phyloP scores from a whole-genome alignment of 2,797 vertebrate species.

The Lagodon rhomboides region DNA sequence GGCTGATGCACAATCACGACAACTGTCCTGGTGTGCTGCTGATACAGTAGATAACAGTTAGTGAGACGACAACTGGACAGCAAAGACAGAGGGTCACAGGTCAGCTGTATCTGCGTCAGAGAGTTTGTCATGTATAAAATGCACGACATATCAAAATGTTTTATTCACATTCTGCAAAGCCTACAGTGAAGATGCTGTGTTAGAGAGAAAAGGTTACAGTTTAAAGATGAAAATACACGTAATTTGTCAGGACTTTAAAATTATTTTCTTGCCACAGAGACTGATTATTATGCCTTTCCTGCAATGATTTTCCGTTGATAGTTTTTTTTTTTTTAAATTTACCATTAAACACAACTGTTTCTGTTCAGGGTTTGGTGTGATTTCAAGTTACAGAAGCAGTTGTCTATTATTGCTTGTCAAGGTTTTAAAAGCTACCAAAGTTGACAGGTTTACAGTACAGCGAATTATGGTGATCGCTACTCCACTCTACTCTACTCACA shows the following conservation, averaged over 20 bases:
- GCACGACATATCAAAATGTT: constrained; percentile 7
- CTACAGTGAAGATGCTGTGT: constrained; percentile 7
- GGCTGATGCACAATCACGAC: constrained; percentile 59
- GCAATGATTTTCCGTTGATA: background rate
- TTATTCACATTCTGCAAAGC: constrained; percentile 30
- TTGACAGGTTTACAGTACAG: constrained; percentile 46
- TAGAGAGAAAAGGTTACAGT: background rate
- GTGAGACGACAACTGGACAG: constrained; percentile 48
- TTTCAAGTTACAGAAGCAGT: background rate
- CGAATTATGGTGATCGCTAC: constrained; percentile 6
- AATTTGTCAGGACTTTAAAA: background rate
- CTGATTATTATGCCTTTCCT: background rate
- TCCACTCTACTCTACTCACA: constrained; percentile 6
- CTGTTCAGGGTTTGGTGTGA: background rate
- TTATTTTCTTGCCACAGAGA: background rate
- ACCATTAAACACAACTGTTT: background rate
- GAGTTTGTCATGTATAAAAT: constrained; percentile 31
- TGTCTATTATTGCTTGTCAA: background rate
- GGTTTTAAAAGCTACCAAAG: background rate
- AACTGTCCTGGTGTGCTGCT: constrained; percentile 67
- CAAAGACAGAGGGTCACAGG: constrained; percentile 48
- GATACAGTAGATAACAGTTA: constrained; percentile 57
- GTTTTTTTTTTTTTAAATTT: background rate
- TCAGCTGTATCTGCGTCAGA: constrained; percentile 41
- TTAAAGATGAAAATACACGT: background rate